Percentiles rank a stretch among this genome's conserved stretches.
Conservation (phyloP, 1,140 invertebrate species). For the Drosophila watanabei region DNA sequence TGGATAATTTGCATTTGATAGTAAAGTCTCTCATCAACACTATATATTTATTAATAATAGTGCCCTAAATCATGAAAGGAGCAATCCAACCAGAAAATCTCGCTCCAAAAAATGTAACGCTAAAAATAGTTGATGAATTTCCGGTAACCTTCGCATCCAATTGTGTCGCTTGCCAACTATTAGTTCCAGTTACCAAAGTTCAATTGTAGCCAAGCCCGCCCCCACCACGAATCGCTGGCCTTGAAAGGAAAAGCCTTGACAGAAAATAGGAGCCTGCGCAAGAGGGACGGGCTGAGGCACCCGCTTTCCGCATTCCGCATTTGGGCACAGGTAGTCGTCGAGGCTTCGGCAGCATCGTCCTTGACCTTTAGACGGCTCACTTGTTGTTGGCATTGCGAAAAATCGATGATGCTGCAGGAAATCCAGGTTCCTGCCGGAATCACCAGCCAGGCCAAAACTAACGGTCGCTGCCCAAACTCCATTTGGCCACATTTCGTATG, state of each 20-base stretch:
- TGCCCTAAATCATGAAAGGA: background rate
- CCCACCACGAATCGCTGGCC: constrained; percentile 54
- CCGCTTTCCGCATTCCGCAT: constrained; percentile 10
- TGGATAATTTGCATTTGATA: background rate
- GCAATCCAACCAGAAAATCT: background rate
- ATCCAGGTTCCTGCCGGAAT: constrained; percentile 3
- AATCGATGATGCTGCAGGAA: constrained; percentile 53
- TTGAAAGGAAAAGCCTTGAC: constrained; percentile 75
- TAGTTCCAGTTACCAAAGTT: constrained; percentile 13
- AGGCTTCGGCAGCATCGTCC: constrained; percentile 55
- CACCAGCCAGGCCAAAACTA: background rate
- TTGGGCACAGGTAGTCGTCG: constrained; percentile 60
- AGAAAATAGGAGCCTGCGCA: constrained; percentile 44
- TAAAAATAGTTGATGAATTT: constrained; percentile 1
- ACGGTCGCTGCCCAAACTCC: constrained; percentile 12
- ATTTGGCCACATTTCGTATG: constrained; percentile 60
- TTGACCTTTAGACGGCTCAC: constrained; percentile 69
- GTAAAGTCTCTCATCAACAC: background rate
- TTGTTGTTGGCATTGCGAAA: constrained; percentile 67
- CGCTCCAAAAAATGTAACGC: background rate
- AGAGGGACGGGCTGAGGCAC: constrained; percentile 33
- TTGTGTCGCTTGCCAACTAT: constrained; percentile 8
- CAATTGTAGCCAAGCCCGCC: constrained; percentile 12
- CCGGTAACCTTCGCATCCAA: background rate
- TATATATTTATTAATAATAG: background rate